Base-by-base conservation (phyloP, 1,140 invertebrate genomes). In the Dinoponera quadriceps region DNA sequence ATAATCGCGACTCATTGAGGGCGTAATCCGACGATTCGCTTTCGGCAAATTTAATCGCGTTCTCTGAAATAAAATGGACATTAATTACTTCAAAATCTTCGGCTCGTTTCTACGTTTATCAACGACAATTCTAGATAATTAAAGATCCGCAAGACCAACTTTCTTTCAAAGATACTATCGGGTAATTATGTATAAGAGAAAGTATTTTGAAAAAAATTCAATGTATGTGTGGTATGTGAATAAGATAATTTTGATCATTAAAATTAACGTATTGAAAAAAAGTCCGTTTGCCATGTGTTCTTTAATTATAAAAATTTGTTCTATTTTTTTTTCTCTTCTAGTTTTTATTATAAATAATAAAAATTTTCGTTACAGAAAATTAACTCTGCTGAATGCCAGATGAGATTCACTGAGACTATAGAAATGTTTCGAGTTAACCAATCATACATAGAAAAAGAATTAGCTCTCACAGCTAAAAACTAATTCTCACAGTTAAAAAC, bases 1-100 rank as follows among this genome's bases (percentile, higher is more conserved):
- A 71, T 22, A 80, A 80, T 80, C 51, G 25, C 65, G 25, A 48
- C n/a, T 80, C 75, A 71, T 80, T 9, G 22, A 71, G 7, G 22
- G 51, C 33, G 65, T 80, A 59, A 69, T n/a, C 16, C 11, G 51
- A 78, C 27, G 25, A 18, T 27, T 69, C 38, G 63, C 18, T 59
- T 48, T 71, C 38, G 51, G n/a, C 65, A 69, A 69, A 78, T 69
- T 69, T 55, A 78, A 29, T 69, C 16, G 22, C 25, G 27, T 22
- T 38, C 18, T 49, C 18, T 49, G 3, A 22, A 66, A 38, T 54
- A 68, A 44, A 57, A 55, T 69, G 29, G 9, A 55, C 51, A 55
- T 48, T 69, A 33, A 78, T 69, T 71, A 71, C 44, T 38, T 55
- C 27, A 22, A 78, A 44, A 33, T 78, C 9, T 14, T 25, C 13